A percentile compares a stretch with the other conserved stretches of the same genome.
Conservation (phyloP, 2,113 vertebrate species). For the Mus pahari region DNA sequence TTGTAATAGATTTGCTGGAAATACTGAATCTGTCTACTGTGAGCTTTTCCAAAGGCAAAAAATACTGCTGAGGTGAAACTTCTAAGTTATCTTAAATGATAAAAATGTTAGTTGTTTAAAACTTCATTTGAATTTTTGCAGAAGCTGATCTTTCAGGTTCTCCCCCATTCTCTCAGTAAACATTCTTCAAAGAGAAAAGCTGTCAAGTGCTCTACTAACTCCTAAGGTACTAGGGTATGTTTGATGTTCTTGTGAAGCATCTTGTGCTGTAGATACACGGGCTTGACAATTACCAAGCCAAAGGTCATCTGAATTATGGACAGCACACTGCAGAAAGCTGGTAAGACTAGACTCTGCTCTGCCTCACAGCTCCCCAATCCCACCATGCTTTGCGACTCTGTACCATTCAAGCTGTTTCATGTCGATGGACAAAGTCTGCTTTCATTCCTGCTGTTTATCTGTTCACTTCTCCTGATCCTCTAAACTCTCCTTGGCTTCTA, state of each 20-base stretch:
- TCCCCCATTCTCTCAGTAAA: neutral
- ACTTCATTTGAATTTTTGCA: slow-evolving; percentile 33
- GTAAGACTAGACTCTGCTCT: accelerated
- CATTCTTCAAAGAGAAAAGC: neutral
- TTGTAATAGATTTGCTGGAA: slow-evolving; percentile 53
- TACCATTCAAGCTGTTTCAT: neutral
- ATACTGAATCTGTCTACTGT: slow-evolving; percentile 45
- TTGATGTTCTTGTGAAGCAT: neutral
- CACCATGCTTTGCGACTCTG: neutral
- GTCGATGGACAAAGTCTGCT: neutral
- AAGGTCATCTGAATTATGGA: neutral
- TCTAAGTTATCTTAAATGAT: neutral
- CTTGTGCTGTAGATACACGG: neutral
- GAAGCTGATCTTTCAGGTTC: neutral
- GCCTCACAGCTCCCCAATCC: neutral
- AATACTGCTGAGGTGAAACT: neutral
- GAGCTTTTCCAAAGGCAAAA: neutral
- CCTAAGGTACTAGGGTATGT: neutral
- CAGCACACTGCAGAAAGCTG: neutral
- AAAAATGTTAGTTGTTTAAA: slow-evolving; percentile 23
- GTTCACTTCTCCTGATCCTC: neutral
- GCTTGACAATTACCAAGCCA: neutral
- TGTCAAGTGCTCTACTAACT: neutral
- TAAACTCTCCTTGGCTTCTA: neutral
- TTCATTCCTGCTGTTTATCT: neutral